phyloP scores from a whole-genome alignment of 2,888 invertebrate genomes.

The Eilema sororculum region DNA sequence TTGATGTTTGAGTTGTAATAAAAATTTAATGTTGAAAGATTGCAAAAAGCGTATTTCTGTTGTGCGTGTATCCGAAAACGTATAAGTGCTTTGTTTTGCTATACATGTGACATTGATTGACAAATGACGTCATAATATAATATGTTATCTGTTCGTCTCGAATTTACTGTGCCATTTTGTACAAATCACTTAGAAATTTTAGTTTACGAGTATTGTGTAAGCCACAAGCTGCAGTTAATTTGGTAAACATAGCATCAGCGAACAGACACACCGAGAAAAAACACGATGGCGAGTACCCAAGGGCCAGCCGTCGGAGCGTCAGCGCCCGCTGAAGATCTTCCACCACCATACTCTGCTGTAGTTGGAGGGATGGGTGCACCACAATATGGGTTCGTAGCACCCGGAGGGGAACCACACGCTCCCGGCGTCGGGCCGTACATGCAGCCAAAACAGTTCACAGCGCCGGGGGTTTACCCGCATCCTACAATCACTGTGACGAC shows the following conservation, averaged over 20 bases:
- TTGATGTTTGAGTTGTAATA: too few relatives aligned
- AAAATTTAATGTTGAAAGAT: too few relatives aligned
- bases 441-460: slow-evolving; percentile 74
- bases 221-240: slow-evolving; percentile 8
- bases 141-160: slow-evolving; percentile 33
- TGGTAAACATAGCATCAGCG: slow-evolving; percentile 2
- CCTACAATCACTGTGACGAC: slow-evolving; percentile 67
- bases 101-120: slow-evolving; percentile 36
- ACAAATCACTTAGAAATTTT: slow-evolving; percentile 36
- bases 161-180: slow-evolving; percentile 33
- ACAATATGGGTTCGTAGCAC: slow-evolving; percentile 74
- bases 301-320: slow-evolving; percentile 62
- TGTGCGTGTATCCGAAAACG: slow-evolving; percentile 9
- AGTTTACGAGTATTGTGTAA: slow-evolving; percentile 21
- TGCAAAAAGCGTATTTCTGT: too few relatives aligned
- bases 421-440: slow-evolving; percentile 53
- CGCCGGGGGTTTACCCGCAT: slow-evolving; percentile 80
- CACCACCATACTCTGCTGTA: slow-evolving; percentile 81
- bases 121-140: slow-evolving; percentile 52
- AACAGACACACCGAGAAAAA: slow-evolving; percentile 14
- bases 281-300: slow-evolving; percentile 67
- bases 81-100: slow-evolving; percentile 14
- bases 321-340: slow-evolving; percentile 74
- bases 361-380: slow-evolving; percentile 79
- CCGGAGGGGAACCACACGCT: slow-evolving; percentile 45